phyloP scores from a whole-genome alignment of 2,113 vertebrate species.

The Oreochromis niloticus region DNA sequence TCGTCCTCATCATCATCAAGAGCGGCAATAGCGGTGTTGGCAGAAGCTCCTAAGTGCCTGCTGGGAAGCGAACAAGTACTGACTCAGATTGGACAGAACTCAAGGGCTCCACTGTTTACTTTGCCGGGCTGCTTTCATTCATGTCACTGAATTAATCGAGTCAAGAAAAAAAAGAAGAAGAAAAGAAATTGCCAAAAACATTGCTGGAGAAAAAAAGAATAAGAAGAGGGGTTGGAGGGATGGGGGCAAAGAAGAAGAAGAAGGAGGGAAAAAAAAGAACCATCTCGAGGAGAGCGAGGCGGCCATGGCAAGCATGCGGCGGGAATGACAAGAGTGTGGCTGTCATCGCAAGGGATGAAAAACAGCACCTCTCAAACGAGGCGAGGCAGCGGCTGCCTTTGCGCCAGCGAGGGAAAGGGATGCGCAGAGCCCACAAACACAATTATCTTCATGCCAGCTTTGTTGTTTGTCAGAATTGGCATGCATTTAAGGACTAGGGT shows the following conservation, averaged over 20 bases:
- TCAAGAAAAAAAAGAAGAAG: not conserved
- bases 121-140: constrained; percentile 36
- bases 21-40: constrained; percentile 27
- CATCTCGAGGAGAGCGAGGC: constrained; percentile 23
- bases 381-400: constrained; percentile 43
- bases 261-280: not conserved
- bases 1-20: constrained; percentile 49
- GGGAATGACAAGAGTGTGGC: constrained; percentile 61
- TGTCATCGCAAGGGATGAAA: constrained; percentile 60
- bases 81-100: constrained; percentile 54
- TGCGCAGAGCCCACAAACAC: constrained; percentile 46
- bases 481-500: constrained; percentile 49
- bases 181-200: constrained; percentile 44
- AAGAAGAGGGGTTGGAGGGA: not conserved
- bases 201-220: not conserved
- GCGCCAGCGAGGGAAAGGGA: constrained; percentile 36
- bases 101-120: constrained; percentile 53
- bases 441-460: constrained; percentile 66
- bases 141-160: constrained; percentile 60
- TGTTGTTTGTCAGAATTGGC: constrained; percentile 62
- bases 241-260: not conserved
- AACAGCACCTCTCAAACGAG: constrained; percentile 61
- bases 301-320: constrained; percentile 22
- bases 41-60: constrained; percentile 42
- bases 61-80: constrained; percentile 36